Evolutionary conservation across 2,797 vertebrate genomes (phyloP), one percentile per base, ranked within the genome.

Genomic region (Alcedo atthis): DNA sequence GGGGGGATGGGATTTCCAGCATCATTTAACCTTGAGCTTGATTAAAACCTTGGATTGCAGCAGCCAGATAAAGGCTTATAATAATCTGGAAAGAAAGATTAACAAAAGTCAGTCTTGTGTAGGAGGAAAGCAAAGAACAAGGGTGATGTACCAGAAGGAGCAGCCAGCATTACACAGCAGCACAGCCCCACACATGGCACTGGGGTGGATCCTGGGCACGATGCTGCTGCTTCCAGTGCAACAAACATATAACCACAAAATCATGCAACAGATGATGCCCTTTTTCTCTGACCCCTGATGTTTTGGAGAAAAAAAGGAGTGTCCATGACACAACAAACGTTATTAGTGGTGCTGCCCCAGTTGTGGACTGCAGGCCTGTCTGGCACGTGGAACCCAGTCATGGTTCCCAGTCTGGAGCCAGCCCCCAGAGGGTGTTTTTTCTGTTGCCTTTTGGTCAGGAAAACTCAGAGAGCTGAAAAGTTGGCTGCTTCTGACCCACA

Each of bases 21-120:
- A 15, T 77, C 77, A 85, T 77, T 92, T 75, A 92, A 78, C 67
- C 53, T 86, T 76, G 32, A 81, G 25, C 67, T 90, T 86, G 67
- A 77, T 92, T 79, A 81, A 89, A 81, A 81, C 81, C 70, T 94
- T 86, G 40, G 48, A 53, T 75, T 93, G 51, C 35, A 76, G 63
- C 63, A 79, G 51, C 13, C 8, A 55, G 68, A 81, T 76, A 70
- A 90, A 94, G 57, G 24, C 30, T 94, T 91, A 48, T 57, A 80
- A 85, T 79, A 74, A 91, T 40, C 57, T 67, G 42, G n/a, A 59
- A n/a, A n/a, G 51, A 37, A 70, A 15, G 40, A 76, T 28, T 30
- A 55, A n/a, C 66, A 13, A 40, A 43, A 66, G 21, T 61, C 13
- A 46, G 35, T 55, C 46, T 33, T 68, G 35, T 26, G 17, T 35